phyloP scores from a whole-genome alignment of 2,888 invertebrate species.

The Tachina fera region DNA sequence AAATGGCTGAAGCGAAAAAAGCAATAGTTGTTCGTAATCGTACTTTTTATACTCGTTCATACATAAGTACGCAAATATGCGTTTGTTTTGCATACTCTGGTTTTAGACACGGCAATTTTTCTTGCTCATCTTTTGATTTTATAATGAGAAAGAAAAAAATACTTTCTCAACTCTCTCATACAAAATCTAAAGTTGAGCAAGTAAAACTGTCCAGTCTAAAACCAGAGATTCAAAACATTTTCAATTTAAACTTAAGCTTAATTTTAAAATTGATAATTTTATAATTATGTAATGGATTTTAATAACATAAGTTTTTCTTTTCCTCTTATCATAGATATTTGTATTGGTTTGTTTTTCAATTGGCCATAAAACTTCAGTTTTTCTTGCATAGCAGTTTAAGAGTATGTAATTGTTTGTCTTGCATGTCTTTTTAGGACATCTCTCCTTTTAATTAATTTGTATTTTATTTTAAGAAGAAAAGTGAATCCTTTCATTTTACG shows the following conservation, averaged over 20 bases:
- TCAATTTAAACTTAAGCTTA: slow-evolving; percentile 47
- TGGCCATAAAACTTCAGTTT: not conserved
- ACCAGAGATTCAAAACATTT: slow-evolving; percentile 37
- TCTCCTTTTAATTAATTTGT: slow-evolving; percentile 20
- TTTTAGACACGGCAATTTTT: too few relatives aligned
- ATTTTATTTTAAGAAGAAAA: slow-evolving; percentile 13
- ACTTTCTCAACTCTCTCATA: too few relatives aligned
- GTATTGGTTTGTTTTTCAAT: slow-evolving; percentile 6
- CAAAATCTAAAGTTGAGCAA: too few relatives aligned
- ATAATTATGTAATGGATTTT: slow-evolving; percentile 19
- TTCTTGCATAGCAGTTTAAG: slow-evolving; percentile 22
- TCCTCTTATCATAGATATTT: not conserved
- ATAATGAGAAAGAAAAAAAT: too few relatives aligned
- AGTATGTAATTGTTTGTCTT: slow-evolving; percentile 53
- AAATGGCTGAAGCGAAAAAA: slow-evolving; percentile 84
- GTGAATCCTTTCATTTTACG: slow-evolving; percentile 44
- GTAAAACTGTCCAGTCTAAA: too few relatives aligned
- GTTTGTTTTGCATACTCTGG: slow-evolving; percentile 24
- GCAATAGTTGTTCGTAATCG: slow-evolving; percentile 72
- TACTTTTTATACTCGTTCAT: slow-evolving; percentile 44
- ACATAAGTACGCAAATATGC: not conserved
- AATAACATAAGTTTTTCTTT: slow-evolving; percentile 6
- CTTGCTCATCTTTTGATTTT: too few relatives aligned
- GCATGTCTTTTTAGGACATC: slow-evolving; percentile 43
- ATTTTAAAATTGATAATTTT: slow-evolving; percentile 45